Evolutionary conservation across 1,140 invertebrate genomes (phyloP).

Genomic region (Brachionus angularis): DNA sequence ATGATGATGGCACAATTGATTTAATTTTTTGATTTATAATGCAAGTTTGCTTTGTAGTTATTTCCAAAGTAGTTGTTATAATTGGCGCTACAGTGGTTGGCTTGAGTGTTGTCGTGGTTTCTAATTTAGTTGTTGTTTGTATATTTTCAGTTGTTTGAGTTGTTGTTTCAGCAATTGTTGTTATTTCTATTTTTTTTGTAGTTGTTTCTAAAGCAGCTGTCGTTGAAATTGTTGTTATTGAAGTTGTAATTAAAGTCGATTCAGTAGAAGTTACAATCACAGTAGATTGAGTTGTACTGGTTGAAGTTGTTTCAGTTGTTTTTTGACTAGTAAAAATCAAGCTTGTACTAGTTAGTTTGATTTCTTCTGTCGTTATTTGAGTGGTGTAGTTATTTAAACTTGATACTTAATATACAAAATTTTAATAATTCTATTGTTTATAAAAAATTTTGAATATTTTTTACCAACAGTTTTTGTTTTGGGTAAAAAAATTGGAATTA

Average conservation of each 20-base stretch:
- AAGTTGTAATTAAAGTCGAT: background rate
- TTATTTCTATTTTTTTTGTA: background rate
- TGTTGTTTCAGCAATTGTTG: background rate
- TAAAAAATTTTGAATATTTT: too few relatives aligned
- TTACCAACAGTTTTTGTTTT: too few relatives aligned
- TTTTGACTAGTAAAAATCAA: too few relatives aligned
- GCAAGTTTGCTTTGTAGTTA: conserved; percentile 30
- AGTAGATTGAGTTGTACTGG: background rate
- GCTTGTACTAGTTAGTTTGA: too few relatives aligned
- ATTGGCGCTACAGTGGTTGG: background rate
- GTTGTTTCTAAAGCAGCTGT: background rate
- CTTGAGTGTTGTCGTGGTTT: background rate
- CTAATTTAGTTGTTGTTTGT: too few relatives aligned
- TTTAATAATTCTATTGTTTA: too few relatives aligned
- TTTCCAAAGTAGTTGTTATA: background rate
- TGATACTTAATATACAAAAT: too few relatives aligned
- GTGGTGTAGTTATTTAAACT: too few relatives aligned
- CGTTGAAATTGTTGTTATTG: background rate
- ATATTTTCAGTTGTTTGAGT: background rate
- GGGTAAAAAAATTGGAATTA: background rate
- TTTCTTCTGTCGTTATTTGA: too few relatives aligned
- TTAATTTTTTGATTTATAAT: conserved; percentile 1
- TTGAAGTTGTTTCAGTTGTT: background rate
- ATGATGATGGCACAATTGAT: conserved; percentile 13
- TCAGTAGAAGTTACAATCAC: background rate